Base-by-base conservation (phyloP, 2,888 invertebrate species). In the Barypeithes pellucidus region DNA sequence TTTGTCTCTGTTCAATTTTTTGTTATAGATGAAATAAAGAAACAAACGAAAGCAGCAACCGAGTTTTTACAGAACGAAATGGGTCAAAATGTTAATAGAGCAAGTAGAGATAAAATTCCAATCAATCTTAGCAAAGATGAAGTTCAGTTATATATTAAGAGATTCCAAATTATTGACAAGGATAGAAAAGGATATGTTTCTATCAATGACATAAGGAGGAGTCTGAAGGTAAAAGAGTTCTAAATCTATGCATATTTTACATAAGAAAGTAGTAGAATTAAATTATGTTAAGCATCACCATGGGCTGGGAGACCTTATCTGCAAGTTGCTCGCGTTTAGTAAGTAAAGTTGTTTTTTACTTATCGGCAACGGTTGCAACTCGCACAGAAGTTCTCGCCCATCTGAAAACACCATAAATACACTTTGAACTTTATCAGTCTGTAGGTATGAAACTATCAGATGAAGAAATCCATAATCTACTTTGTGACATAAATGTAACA, bases 171-270 rank as follows among this genome's bases (percentile, higher is more conserved):
- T 80, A 94, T 99, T 78, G 99, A 99, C 88, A 93, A 93, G 81
- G 98, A 98, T 83, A 92, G 94, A 83, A 99, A 99, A 86, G 99
- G 99, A 79, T 99, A 95, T 87, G 97, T 99, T 73, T 98, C 99
- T 22, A 95, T 99, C 81, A 98, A 97, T 85, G 99, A 99, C 85
- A 95, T 99, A 78, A 90, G 98, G 79, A 91, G 95, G 83, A 96
- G 97, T 85, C 91, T 99, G 73, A 98, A 98, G 94, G 98, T 98
- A 88, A 83, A 81, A 18, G n/a, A n/a, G n/a, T n/a, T n/a, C n/a
- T n/a, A n/a, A n/a, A n/a, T n/a, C n/a, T n/a, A n/a, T n/a, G n/a
- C n/a, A n/a, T n/a, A n/a, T n/a, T n/a, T n/a, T n/a, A n/a, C n/a
- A n/a, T n/a, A n/a, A n/a, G n/a, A n/a, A n/a, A n/a, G n/a, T n/a